Conservation (phyloP, 2,888 invertebrate genomes). For the Sinodicranocentrus sp. region DNA sequence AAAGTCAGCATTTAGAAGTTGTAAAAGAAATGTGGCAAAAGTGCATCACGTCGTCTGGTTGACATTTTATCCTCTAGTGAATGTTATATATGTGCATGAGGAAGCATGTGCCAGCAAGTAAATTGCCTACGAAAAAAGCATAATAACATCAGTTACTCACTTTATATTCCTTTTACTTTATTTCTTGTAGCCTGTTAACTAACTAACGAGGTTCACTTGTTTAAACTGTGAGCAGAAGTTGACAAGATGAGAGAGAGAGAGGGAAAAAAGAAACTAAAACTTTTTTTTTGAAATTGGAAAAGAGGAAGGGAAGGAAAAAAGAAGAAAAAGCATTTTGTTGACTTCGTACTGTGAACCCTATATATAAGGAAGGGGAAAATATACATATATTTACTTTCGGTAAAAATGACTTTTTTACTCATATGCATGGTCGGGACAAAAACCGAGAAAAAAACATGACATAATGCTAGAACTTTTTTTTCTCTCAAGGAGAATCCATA, state of each 20-base stretch:
- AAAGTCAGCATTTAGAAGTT: conserved; percentile 62
- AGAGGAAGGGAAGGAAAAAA: background rate
- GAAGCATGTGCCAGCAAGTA: conserved; percentile 65
- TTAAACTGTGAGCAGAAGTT: background rate
- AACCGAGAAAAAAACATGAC: background rate
- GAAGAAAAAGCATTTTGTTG: background rate
- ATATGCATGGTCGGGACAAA: background rate
- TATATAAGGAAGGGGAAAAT: no score
- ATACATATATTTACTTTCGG: no score
- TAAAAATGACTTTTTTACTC: background rate
- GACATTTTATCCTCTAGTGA: conserved; percentile 63
- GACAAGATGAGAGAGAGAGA: conserved; percentile 5
- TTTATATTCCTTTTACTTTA: conserved; percentile 64
- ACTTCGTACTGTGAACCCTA: no score
- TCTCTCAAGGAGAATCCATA: conserved; percentile 38
- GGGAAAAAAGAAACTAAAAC: conserved; percentile 13
- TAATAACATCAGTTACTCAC: conserved; percentile 63
- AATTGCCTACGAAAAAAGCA: conserved; percentile 54
- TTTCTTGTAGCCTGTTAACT: conserved; percentile 61
- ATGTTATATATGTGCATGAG: conserved; percentile 55
- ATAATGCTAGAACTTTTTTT: conserved; percentile 3
- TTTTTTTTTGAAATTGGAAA: conserved; percentile 7
- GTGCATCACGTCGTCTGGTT: conserved; percentile 67
- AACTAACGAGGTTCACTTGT: conserved; percentile 64
- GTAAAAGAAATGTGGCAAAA: conserved; percentile 66